Conservation (phyloP, 37 sponge, comb jelly and placozoan species). For the Cliona cf. orientalis region DNA sequence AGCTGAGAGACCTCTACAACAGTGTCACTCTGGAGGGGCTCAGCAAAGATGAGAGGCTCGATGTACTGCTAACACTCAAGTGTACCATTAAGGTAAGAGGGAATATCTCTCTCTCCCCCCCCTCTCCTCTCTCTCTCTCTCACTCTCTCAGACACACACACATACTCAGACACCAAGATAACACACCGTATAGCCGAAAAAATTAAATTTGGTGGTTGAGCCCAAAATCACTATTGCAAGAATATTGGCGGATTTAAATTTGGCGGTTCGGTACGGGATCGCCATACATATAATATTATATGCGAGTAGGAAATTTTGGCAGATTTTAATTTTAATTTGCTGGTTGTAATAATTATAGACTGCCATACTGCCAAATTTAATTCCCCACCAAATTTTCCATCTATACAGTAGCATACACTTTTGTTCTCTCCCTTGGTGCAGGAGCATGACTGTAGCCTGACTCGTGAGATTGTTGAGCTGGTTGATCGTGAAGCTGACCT, state of each 20-base stretch:
- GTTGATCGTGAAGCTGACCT: constrained; percentile 94
- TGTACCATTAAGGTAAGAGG: constrained; percentile 69
- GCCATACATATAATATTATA: no score
- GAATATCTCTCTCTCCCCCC: background rate
- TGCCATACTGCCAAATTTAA: no score
- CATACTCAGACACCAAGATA: background rate
- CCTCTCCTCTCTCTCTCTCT: constrained; percentile 4
- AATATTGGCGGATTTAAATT: background rate
- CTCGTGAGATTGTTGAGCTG: constrained; percentile 87
- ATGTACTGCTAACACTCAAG: constrained; percentile 83
- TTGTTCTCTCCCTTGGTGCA: background rate
- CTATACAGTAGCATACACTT: no score
- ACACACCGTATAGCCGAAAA: no score
- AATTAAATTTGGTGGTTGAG: no score
- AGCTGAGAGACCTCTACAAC: constrained; percentile 82
- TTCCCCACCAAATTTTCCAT: no score
- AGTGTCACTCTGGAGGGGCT: constrained; percentile 51
- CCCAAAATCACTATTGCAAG: background rate
- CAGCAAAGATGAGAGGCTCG: constrained; percentile 79
- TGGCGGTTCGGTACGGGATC: no score
- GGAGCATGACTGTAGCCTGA: constrained; percentile 86
- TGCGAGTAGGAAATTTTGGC: no score
- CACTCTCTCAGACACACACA: constrained; percentile 7
- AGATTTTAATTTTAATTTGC: no score
- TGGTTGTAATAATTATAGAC: no score